Evolutionary conservation across 2,797 vertebrate species (phyloP).

Genomic region (Sorex maritimensis): DNA sequence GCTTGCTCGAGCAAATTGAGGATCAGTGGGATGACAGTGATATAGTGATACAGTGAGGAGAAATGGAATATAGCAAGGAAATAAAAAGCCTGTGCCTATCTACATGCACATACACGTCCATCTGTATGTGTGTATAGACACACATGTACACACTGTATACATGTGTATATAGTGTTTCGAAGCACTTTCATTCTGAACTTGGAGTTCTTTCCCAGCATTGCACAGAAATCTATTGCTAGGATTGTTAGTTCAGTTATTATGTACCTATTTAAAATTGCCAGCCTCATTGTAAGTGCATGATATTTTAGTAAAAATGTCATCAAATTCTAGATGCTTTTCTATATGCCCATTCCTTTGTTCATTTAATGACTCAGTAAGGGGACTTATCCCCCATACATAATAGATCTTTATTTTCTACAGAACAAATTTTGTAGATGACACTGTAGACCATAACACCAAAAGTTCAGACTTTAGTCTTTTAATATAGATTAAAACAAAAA

Average conservation of each 20-base stretch:
- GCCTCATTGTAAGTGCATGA: background rate
- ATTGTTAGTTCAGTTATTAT: background rate
- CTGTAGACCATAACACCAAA: background rate
- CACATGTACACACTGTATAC: no score
- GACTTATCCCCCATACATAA: background rate
- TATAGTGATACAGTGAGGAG: background rate
- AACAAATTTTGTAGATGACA: background rate
- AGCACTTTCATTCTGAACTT: no score
- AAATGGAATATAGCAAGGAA: background rate
- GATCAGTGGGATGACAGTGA: no score
- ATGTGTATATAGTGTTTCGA: no score
- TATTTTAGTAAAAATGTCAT: background rate
- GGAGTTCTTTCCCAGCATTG: no score
- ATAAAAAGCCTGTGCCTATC: background rate
- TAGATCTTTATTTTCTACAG: slow-evolving; percentile 18
- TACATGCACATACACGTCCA: no score
- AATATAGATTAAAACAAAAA: background rate
- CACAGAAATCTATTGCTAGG: background rate
- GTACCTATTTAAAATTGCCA: background rate
- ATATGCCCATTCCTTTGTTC: slow-evolving; percentile 39
- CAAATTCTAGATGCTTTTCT: slow-evolving; percentile 19
- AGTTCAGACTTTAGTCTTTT: background rate
- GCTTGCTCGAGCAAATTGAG: no score
- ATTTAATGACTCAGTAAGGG: background rate
- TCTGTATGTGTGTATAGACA: no score